Base-by-base conservation (phyloP, 2,113 vertebrate species). In the Nicator chloris region DNA sequence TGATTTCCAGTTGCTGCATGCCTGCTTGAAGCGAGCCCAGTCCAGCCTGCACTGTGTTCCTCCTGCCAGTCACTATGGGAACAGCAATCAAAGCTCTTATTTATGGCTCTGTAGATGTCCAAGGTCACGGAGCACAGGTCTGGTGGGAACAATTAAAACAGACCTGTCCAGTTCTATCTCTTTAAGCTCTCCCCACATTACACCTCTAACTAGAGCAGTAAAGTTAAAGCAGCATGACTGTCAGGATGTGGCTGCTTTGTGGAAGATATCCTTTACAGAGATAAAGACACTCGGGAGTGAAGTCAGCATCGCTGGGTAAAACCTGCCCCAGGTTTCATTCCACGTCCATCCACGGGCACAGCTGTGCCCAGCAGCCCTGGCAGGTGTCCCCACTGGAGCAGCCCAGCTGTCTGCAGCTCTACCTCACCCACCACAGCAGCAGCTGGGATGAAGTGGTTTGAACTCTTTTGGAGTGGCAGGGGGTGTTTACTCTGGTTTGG, bases 41-140 rank as follows among this genome's bases (percentile, higher is more conserved):
- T 78, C 92, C 80, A 90, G 60, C 56, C 95, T 95, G 69, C 91
- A 33, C 72, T 94, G 86, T 92, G 92, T 91, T 92, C 73, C 60
- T 95, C 86, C 91, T 91, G 91, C 82, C 94, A 95, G 92, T 97
- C 96, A 95, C 95, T 95, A 95, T 95, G 95, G 94, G 96, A 97
- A 95, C 95, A 93, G 93, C 96, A 95, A 92, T 94, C 94, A 96
- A 91, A 97, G 92, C 95, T 95, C 69, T 6, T 95, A 95, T 95
- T 96, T 96, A 91, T 94, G 93, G 73, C 81, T 91, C 89, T 82
- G 45, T 91, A 44, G 94, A 95, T 89, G 75, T 85, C 93, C 91
- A 76, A 69, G 95, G 93, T 96, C 91, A 95, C 13, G 7, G 70
- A 92, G 84, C 86, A 23, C 86, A 51, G 83, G 91, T 93, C 96